phyloP scores from a whole-genome alignment of 2,113 vertebrate genomes.

The Delphinapterus leucas region DNA sequence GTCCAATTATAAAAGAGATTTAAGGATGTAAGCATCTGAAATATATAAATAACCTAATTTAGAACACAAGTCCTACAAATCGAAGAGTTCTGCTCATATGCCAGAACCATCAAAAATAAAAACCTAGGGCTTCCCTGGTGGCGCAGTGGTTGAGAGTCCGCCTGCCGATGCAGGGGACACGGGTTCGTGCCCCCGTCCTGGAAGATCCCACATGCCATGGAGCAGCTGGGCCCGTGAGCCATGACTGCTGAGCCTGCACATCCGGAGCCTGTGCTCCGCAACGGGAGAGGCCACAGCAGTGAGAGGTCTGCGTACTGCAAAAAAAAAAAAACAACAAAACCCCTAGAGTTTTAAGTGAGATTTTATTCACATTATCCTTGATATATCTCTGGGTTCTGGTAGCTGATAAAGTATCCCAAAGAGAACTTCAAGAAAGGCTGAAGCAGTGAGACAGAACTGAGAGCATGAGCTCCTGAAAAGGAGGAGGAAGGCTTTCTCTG shows the following conservation, averaged over 20 bases:
- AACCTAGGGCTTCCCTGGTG: not conserved
- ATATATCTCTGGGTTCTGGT: not conserved
- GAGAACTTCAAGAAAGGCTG: not conserved
- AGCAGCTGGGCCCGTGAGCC: no score
- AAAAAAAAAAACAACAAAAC: constrained; percentile 38
- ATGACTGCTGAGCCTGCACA: no score
- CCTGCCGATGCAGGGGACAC: no score
- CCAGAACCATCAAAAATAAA: constrained; percentile 8
- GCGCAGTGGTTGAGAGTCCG: no score
- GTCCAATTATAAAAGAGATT: constrained; percentile 24
- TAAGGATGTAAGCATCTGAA: not conserved
- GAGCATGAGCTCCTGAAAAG: not conserved
- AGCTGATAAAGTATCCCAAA: not conserved
- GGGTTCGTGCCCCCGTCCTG: no score
- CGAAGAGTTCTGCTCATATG: not conserved
- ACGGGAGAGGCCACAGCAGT: no score
- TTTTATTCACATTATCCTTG: not conserved
- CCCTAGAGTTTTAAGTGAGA: not conserved
- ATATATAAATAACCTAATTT: not conserved
- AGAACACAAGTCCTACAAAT: not conserved
- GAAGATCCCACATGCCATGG: no score
- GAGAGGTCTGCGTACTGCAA: no score
- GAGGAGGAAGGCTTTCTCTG: not conserved
- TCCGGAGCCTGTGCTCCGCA: no score
- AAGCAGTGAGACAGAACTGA: not conserved